Base-by-base conservation (phyloP, 2,113 vertebrate species). In the Pachypanchax playfairii region DNA sequence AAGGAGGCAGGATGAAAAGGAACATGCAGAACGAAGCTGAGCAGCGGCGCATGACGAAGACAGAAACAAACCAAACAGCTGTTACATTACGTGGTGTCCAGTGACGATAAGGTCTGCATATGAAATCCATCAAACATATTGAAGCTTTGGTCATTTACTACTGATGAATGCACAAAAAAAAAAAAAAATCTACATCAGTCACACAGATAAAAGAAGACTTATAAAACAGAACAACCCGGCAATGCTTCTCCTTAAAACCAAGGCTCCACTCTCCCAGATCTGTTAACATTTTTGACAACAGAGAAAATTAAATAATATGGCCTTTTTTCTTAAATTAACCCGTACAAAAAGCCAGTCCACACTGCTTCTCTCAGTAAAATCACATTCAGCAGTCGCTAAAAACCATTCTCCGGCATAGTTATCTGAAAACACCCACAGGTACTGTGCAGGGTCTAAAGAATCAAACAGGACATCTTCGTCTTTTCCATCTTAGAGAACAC, bases 301-400 rank as follows among this genome's bases (percentile, higher is more conserved):
- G 80, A 90, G 82, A 89, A 83, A 91, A 90, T 91, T 90, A 91
- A 91, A 92, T 90, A 91, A 91, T 92, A 92, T 91, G 89, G 90
- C 91, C 88, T 90, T 91, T 83, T 70, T 75, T 79, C 82, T 89
- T 75, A 87, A 92, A 92, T 92, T 81, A 92, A 92, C 92, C 92
- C 90, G 89, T 92, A 92, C 89, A 90, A 90, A 86, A 90, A 92
- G 89, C 91, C 90, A 92, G 90, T 87, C 89, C 90, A 85, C 85
- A 58, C 89, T 87, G 88, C 88, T 88, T 88, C 84, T 90, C 88
- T 89, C 90, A 90, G 86, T 90, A 87, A 91, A 91, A 90, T 91
- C 91, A 93, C 92, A 93, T 93, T 93, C 91, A 93, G 90, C 91
- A 92, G 91, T 93, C 92, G 88, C 89, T 88, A 85, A 71, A 64